Evolutionary conservation across 1,140 invertebrate genomes (phyloP).

Genomic region (Listronotus bonariensis): DNA sequence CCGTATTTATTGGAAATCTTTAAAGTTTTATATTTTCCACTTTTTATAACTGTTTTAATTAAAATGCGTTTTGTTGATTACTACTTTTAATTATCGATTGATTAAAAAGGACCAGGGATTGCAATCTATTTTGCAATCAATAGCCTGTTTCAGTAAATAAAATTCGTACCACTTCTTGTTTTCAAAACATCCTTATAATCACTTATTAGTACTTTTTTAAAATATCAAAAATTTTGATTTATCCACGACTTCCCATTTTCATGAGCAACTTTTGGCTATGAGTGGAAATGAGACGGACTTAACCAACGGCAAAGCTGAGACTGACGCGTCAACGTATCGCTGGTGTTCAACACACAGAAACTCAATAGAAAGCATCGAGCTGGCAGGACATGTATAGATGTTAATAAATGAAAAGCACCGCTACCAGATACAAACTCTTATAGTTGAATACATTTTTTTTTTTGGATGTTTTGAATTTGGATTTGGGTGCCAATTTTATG

Average conservation of each 20-base stretch:
- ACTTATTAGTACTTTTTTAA: not conserved
- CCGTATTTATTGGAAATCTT: conserved; percentile 54
- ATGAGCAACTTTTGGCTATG: no score
- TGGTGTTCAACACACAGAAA: no score
- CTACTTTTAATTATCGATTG: conserved; percentile 42
- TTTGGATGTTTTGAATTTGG: conserved; percentile 17
- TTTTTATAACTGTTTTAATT: conserved; percentile 54
- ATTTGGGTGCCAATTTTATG: conserved; percentile 36
- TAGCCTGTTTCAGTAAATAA: conserved; percentile 30
- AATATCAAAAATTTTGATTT: not conserved
- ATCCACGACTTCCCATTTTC: no score
- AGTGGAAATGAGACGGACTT: no score
- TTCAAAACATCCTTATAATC: conserved; percentile 5
- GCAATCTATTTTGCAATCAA: conserved; percentile 31
- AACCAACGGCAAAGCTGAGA: no score
- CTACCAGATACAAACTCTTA: no score
- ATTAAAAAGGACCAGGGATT: conserved; percentile 38
- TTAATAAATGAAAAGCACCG: no score
- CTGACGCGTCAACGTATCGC: no score
- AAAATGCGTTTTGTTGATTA: conserved; percentile 47
- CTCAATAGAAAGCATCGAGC: no score
- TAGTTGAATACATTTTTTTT: not conserved
- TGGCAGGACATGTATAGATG: no score
- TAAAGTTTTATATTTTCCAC: conserved; percentile 56
- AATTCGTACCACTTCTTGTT: conserved; percentile 14